phyloP scores from a whole-genome alignment of 1,140 invertebrate species.

The Lanistes nyassanus region DNA sequence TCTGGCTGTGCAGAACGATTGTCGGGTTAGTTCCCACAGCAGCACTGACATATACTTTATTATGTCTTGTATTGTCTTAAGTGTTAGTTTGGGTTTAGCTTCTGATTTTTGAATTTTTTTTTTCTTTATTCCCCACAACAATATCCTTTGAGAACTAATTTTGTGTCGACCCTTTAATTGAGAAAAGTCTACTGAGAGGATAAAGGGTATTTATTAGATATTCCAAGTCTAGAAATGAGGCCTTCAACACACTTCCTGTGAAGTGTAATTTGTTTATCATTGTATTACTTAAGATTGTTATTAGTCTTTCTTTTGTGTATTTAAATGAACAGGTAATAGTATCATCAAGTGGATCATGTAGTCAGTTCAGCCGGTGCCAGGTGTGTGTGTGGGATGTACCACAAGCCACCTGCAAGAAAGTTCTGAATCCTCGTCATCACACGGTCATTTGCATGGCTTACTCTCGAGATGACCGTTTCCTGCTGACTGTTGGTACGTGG shows the following conservation, averaged over 20 bases:
- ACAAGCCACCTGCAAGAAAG: slow-evolving; percentile 50
- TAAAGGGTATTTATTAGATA: too few species aligned
- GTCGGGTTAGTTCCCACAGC: slow-evolving; percentile 46
- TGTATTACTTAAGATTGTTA: neutral
- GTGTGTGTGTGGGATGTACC: slow-evolving; percentile 62
- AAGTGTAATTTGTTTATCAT: neutral
- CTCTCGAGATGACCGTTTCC: slow-evolving; percentile 64
- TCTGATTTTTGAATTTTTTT: too few species aligned
- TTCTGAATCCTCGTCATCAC: slow-evolving; percentile 55
- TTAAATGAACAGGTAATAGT: slow-evolving; percentile 51
- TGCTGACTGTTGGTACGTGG: slow-evolving; percentile 64
- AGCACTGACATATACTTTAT: too few species aligned
- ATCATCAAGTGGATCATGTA: slow-evolving; percentile 60
- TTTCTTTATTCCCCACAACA: too few species aligned
- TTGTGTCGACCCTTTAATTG: too few species aligned
- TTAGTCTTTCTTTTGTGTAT: slow-evolving; percentile 21
- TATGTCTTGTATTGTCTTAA: too few species aligned
- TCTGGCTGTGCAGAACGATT: slow-evolving; percentile 62
- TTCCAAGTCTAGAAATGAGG: too few species aligned
- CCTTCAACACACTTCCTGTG: too few species aligned
- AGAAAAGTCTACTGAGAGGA: too few species aligned
- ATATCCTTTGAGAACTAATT: too few species aligned
- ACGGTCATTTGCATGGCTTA: slow-evolving; percentile 59
- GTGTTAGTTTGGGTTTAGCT: too few species aligned
- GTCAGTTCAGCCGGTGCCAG: slow-evolving; percentile 49